Conservation (phyloP, 2,888 invertebrate species). For the Caenorhabditis japonica region DNA sequence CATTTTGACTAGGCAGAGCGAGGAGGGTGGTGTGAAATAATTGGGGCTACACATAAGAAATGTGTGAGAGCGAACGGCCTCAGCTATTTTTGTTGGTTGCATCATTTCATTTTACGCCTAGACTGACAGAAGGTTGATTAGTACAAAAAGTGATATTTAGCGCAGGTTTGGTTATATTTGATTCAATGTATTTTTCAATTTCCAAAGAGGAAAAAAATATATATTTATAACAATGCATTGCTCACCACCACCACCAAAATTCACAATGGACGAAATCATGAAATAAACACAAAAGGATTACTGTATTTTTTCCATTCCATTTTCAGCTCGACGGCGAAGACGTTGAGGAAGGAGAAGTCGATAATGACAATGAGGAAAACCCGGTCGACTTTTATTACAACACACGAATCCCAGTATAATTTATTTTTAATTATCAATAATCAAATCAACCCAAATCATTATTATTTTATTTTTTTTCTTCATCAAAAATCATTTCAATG, state of each 20-base stretch:
- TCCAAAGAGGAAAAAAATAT: conserved; percentile 15
- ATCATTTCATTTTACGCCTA: too few species aligned
- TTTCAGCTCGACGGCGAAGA: conserved; percentile 72
- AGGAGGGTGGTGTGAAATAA: conserved; percentile 24
- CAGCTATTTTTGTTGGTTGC: conserved; percentile 42
- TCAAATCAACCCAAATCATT: too few species aligned
- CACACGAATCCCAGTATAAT: conserved; percentile 63
- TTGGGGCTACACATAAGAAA: neutral
- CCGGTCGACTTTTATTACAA: conserved; percentile 56
- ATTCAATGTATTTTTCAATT: conserved; percentile 43
- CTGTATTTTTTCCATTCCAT: too few species aligned
- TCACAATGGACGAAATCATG: neutral
- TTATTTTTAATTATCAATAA: too few species aligned
- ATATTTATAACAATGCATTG: neutral
- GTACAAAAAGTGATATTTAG: conserved; percentile 24
- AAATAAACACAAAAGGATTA: neutral
- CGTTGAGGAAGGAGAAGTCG: conserved; percentile 57
- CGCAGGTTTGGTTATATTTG: conserved; percentile 8
- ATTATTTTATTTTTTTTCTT: too few species aligned
- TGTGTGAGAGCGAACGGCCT: conserved; percentile 31
- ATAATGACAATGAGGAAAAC: conserved; percentile 60
- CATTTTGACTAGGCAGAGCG: conserved; percentile 15
- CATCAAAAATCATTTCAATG: conserved; percentile 7
- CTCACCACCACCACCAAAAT: neutral
- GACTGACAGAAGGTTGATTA: conserved; percentile 1